Conservation (phyloP, 2,888 invertebrate species). For the Odontocerum albicorne region DNA sequence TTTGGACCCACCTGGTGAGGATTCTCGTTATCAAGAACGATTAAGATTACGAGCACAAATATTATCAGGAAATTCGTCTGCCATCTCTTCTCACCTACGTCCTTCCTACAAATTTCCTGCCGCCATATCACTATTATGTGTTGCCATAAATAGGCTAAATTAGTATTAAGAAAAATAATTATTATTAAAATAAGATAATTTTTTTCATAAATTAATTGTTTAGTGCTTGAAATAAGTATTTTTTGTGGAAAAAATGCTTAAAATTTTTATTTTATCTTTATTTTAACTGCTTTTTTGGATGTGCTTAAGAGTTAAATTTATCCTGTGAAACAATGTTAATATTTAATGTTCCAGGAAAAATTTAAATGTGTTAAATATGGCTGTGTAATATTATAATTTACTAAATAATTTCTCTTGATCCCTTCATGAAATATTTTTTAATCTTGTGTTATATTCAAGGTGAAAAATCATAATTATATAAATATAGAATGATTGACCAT, state of each 20-base stretch:
- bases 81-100: conserved; percentile 40
- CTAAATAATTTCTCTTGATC: too few relatives aligned
- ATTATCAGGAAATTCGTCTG: conserved; percentile 60
- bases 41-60: conserved; percentile 62
- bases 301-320: not conserved
- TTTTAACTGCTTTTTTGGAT: not conserved
- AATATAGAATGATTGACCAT: too few relatives aligned
- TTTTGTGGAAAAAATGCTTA: not conserved
- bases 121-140: conserved; percentile 28
- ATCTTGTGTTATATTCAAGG: too few relatives aligned
- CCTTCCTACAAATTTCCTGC: conserved; percentile 20
- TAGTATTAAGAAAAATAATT: conserved; percentile 6
- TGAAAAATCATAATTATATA: too few relatives aligned
- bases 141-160: conserved; percentile 23
- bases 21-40: conserved; percentile 60
- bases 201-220: not conserved
- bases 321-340: too few relatives aligned
- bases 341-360: too few relatives aligned
- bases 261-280: not conserved
- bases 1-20: conserved; percentile 74
- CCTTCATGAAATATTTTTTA: too few relatives aligned
- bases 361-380: too few relatives aligned
- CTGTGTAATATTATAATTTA: too few relatives aligned
- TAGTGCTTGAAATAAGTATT: not conserved
- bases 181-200: not conserved